Conservation (phyloP, 2,113 vertebrate species). For the Bungarus multicinctus region DNA sequence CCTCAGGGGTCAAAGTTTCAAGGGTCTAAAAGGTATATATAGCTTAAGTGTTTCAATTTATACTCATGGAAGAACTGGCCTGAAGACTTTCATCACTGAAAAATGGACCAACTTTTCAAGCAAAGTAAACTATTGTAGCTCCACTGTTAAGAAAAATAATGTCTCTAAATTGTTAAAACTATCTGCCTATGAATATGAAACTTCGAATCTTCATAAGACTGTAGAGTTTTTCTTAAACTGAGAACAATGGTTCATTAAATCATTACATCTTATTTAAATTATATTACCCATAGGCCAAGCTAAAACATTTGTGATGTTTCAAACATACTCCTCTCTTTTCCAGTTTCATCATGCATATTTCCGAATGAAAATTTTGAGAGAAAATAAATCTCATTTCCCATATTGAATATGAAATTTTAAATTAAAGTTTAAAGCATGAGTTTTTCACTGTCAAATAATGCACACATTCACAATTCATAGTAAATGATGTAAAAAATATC, state of each 20-base stretch:
- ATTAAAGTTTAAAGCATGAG: background rate
- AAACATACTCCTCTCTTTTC: background rate
- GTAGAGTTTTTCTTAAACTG: background rate
- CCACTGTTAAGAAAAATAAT: slow-evolving; percentile 6
- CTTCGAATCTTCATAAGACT: background rate
- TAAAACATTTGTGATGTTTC: background rate
- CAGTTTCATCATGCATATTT: background rate
- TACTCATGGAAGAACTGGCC: background rate
- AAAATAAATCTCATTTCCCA: background rate
- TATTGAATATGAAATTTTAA: background rate
- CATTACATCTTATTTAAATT: background rate
- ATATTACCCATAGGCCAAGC: background rate
- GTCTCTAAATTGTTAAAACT: background rate
- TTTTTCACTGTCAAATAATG: background rate
- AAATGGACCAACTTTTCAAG: fast-evolving
- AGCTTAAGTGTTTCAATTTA: background rate
- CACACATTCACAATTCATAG: background rate
- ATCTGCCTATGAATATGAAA: background rate
- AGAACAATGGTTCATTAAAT: background rate
- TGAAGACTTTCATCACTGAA: fast-evolving
- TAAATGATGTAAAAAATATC: background rate
- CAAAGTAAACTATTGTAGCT: fast-evolving
- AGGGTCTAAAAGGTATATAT: background rate
- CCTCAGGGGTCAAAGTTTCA: background rate
- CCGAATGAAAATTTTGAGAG: background rate